Conservation (phyloP, 1,140 invertebrate species). For the Drosophila cardini region DNA sequence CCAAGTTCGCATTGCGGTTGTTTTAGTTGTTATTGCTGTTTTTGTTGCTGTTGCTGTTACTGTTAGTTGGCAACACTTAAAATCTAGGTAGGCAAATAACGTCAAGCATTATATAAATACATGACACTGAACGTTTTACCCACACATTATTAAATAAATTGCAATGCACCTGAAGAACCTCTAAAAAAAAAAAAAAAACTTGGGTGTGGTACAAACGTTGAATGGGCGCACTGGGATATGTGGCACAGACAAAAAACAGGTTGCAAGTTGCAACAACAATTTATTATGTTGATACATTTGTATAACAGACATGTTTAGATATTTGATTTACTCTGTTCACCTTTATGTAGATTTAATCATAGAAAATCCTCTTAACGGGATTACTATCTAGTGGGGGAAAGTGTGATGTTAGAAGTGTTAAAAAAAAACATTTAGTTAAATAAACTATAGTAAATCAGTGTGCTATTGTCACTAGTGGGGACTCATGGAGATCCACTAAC, state of each 20-base stretch:
- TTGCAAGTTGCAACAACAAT: neutral
- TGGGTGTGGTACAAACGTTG: neutral
- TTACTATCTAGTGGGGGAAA: neutral
- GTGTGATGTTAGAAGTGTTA: too few relatives aligned
- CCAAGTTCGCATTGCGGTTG: constrained; percentile 53
- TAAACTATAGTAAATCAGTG: too few relatives aligned
- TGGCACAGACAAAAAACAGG: neutral
- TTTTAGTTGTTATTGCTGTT: constrained; percentile 18
- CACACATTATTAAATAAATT: constrained; percentile 49
- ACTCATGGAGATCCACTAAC: too few relatives aligned
- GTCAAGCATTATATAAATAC: constrained; percentile 71
- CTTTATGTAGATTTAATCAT: neutral
- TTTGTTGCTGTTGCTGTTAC: constrained; percentile 31
- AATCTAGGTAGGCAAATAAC: constrained; percentile 64
- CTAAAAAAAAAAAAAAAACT: neutral
- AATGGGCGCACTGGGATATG: constrained; percentile 1
- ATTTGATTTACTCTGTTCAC: neutral
- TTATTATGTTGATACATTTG: constrained; percentile 6
- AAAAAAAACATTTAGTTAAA: too few relatives aligned
- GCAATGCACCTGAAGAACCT: constrained; percentile 37
- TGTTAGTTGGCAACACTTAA: constrained; percentile 59
- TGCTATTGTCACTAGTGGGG: too few relatives aligned
- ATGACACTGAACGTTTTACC: constrained; percentile 37
- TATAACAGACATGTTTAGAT: neutral
- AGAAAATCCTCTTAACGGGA: neutral